Evolutionary conservation across 2,888 invertebrate genomes (phyloP), one percentile per base, ranked within the genome.

Genomic region (Seira musarum): DNA sequence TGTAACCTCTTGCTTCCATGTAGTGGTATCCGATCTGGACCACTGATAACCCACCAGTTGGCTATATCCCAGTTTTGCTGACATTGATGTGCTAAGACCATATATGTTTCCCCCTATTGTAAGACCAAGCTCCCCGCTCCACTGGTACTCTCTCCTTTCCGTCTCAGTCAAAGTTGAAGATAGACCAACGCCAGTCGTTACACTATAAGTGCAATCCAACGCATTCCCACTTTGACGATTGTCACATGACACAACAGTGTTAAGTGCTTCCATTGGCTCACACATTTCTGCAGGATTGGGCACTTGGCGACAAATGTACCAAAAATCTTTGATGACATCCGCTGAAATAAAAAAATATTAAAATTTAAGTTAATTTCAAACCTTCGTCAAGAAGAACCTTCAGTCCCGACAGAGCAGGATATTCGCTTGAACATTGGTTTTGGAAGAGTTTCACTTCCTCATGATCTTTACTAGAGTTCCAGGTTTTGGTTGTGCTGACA

Each of bases 41-140:
- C 64, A 64, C 30, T 64, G 17, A 30, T 64, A 64, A 5, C 64
- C 30, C 1, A 64, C 64, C 64, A 64, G 30, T 17, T 64, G n/a
- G 15, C 25, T 25, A 3, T 25, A 25, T 10, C 64, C 64, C 1
- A 64, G 24, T 64, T 25, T 24, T 25, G 25, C 24, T n/a, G 64
- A 64, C 30, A 64, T 64, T 25, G 64, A 5, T n/a, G 30, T 30
- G n/a, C n/a, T 10, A 1, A 64, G 30, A 13, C 64, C 64, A 13
- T 17, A 10, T 15, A 30, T 64, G 6, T 8, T 8, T 3, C n/a
- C 24, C 6, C 24, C 64, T 1, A 64, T 15, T 64, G 13, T 10
- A 22, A 21, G 30, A 3, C 64, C 64, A 10, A 64, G 6, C 30
- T 64, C 64, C n/a, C 15, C n/a, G 21, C 22, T 21, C 8, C 10